Evolutionary conservation across 2,797 vertebrate species (phyloP).

Genomic region (Heliangelus exortis): DNA sequence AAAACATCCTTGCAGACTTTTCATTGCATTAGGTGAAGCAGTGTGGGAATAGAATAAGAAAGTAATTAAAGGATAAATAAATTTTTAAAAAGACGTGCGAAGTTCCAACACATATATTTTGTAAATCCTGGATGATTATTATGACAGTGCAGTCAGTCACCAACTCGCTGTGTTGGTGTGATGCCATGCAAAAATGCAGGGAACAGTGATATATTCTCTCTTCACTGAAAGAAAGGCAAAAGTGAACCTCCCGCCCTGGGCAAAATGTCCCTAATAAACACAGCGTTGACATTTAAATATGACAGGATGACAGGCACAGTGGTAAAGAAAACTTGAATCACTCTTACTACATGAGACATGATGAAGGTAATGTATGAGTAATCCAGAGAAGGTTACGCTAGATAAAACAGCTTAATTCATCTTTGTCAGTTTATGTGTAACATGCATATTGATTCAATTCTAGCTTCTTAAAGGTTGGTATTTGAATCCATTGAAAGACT

Average conservation of each 20-base stretch:
- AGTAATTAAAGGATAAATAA: background rate
- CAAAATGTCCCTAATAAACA: conserved; percentile 51
- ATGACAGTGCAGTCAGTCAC: background rate
- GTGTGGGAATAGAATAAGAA: background rate
- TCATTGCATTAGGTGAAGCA: background rate
- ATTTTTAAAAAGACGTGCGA: background rate
- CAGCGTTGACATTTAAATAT: conserved; percentile 60
- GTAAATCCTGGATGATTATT: background rate
- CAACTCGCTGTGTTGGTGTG: background rate
- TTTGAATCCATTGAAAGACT: conserved; percentile 3
- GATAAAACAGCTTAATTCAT: conserved; percentile 61
- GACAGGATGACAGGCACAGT: conserved; percentile 55
- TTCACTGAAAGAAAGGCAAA: conserved; percentile 47
- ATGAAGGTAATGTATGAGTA: conserved; percentile 54
- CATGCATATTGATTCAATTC: conserved; percentile 30
- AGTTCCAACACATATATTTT: background rate
- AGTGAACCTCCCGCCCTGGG: background rate
- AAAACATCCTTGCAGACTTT: background rate
- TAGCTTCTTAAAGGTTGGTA: background rate
- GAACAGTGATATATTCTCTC: conserved; percentile 16
- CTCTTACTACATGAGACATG: conserved; percentile 21
- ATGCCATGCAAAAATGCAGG: background rate
- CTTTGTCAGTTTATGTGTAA: conserved; percentile 41
- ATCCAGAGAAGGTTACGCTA: conserved; percentile 15
- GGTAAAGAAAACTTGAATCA: conserved; percentile 45